phyloP scores from a whole-genome alignment of 2,797 vertebrate species.

The Philypnodon macrostomus region DNA sequence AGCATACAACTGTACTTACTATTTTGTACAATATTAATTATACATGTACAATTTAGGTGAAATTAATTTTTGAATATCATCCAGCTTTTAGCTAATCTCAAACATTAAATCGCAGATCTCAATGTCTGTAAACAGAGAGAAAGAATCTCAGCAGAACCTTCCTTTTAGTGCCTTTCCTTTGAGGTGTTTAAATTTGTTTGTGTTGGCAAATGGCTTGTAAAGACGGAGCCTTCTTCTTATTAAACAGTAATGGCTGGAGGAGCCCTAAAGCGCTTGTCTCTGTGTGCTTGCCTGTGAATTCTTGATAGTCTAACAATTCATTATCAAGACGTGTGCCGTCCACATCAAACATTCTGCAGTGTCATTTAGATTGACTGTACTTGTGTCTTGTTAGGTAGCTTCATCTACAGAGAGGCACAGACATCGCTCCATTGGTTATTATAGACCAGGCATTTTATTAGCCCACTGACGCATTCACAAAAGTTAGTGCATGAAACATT shows the following conservation, averaged over 20 bases:
- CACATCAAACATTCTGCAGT: constrained; percentile 39
- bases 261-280: constrained; percentile 46
- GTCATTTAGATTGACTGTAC: constrained; percentile 39
- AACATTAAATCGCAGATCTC: not conserved
- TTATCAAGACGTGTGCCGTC: constrained; percentile 65
- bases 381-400: constrained; percentile 45
- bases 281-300: constrained; percentile 49
- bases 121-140: not conserved
- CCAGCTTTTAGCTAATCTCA: too few species aligned
- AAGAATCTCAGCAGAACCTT: constrained; percentile 5
- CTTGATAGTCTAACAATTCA: constrained; percentile 53
- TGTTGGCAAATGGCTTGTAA: constrained; percentile 39
- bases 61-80: too few species aligned
- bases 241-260: constrained; percentile 42
- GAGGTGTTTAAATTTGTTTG: constrained; percentile 23
- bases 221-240: constrained; percentile 46
- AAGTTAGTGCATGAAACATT: constrained; percentile 1
- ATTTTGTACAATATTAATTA: too few species aligned
- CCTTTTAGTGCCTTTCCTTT: constrained; percentile 37
- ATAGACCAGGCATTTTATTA: constrained; percentile 13
- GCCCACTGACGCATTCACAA: not conserved
- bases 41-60: too few species aligned
- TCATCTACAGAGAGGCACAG: constrained; percentile 10
- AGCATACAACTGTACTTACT: too few species aligned
- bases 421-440: constrained; percentile 30